Base-by-base conservation (phyloP, 2,113 vertebrate species). In the Alligator mississippiensis region DNA sequence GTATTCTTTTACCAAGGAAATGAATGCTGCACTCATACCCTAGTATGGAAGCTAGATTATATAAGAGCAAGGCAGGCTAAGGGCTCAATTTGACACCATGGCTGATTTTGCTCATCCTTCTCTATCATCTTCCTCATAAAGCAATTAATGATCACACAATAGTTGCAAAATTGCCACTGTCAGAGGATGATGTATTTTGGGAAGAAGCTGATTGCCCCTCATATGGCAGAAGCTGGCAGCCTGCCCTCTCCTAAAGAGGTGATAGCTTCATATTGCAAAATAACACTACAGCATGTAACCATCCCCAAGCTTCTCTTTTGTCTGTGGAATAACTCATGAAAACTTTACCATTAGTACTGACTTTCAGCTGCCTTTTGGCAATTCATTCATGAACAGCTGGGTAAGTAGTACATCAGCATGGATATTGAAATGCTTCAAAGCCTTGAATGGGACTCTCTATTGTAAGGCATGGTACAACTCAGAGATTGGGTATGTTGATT, bases 31-130 rank as follows among this genome's bases (percentile, higher is more conserved):
- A n/a, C 76, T 87, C 30, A 27, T 25, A 72, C 25, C 5, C 7
- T n/a, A 79, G 5, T 1, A 9, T 81, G 78, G 70, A 0, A 0
- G 14, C 10, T 81, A 79, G 47, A 80, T 16, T 77, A 2, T n/a
- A 70, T 58, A 81, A 1, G n/a, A 4, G 2, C 83, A 60, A 90
- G 14, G 6, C 28, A 34, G 18, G 77, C 7, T 76, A 84, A 90
- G 17, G 34, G 12, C 7, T 75, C 14, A 13, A 62, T 54, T 18
- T 12, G 30, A n/a, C 27, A 11, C 2, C 1, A 2, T 0, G 54
- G n/a, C 0, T 61, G 0, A 60, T 88, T 72, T 84, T 0, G 9
- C 8, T 47, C 22, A 21, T 88, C 59, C 68, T n/a, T 75, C 80
- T 83, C 38, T 28, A 4, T 34, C 84, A 24, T 4, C 74, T 68